Evolutionary conservation across 30 jellyfish, hydroid and myxozoan genomes (phyloP).

Genomic region (Calvadosia cruxmelitensis): DNA sequence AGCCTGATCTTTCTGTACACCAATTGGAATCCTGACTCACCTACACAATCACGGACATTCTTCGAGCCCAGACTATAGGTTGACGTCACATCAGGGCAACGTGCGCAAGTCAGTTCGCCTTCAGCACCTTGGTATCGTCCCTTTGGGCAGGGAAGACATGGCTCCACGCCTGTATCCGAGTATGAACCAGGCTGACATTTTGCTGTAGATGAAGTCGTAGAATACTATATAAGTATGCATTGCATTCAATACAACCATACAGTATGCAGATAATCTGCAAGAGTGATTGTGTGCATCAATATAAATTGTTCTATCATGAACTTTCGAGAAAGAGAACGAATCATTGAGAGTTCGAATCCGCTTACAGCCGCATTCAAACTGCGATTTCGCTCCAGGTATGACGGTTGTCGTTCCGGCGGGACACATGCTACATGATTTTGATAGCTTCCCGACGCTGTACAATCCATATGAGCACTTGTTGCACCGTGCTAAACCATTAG

Average conservation of each 20-base stretch:
- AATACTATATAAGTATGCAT: no score
- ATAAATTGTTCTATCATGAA: no score
- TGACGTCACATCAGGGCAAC: constrained; percentile 74
- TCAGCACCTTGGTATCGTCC: constrained; percentile 44
- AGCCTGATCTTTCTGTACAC: no score
- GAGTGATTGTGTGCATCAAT: no score
- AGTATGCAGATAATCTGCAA: no score
- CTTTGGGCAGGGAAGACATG: constrained; percentile 72
- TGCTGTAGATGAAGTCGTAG: no score
- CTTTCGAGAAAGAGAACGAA: no score
- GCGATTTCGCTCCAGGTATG: constrained; percentile 59
- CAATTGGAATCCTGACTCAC: no score
- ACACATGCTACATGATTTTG: constrained; percentile 35
- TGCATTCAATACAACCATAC: no score
- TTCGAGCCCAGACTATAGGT: constrained; percentile 75
- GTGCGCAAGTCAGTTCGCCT: constrained; percentile 46
- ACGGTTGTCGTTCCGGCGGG: constrained; percentile 81
- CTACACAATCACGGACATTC: constrained; percentile 37
- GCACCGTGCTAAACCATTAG: constrained; percentile 71
- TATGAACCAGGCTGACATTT: constrained; percentile 77
- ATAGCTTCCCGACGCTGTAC: constrained; percentile 38
- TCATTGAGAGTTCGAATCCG: no score
- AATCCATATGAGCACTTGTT: constrained; percentile 46
- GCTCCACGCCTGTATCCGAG: constrained; percentile 93
- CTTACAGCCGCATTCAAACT: constrained; percentile 87